A percentile compares a stretch with the other conserved stretches of the same genome.
phyloP scores from a whole-genome alignment of 2,113 vertebrate genomes.

The Apaloderma vittatum region DNA sequence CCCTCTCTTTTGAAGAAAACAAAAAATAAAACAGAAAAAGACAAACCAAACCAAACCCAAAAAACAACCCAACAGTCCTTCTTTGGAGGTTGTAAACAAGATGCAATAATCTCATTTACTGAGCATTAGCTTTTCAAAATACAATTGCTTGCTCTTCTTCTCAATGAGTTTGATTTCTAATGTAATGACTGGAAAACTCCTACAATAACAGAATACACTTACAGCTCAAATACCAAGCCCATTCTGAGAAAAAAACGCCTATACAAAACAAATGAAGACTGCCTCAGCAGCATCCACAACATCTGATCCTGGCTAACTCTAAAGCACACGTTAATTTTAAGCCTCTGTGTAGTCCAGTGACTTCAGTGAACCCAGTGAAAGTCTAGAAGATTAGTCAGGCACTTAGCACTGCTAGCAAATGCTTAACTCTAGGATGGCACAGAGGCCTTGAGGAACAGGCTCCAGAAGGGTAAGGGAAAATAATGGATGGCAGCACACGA shows the following conservation, averaged over 20 bases:
- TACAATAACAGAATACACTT: background rate
- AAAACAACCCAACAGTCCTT: background rate
- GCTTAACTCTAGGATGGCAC: background rate
- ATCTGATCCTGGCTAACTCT: background rate
- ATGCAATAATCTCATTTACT: background rate
- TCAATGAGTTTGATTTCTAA: background rate
- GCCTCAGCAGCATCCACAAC: background rate
- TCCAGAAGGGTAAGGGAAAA: conserved; percentile 1
- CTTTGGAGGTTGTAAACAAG: background rate
- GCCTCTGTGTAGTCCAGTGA: background rate
- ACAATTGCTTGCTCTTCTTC: background rate
- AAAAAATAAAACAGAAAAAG: background rate
- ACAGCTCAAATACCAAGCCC: background rate
- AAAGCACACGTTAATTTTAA: background rate
- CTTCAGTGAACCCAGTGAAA: conserved; percentile 26
- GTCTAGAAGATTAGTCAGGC: conserved; percentile 18
- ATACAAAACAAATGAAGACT: background rate
- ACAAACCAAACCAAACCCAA: no score
- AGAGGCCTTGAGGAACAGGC: background rate
- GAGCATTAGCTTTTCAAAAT: background rate
- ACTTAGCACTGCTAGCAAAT: background rate
- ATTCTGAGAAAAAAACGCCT: background rate
- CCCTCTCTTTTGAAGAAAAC: background rate
- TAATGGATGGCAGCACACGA: background rate
- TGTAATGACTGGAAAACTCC: background rate